A percentile compares a stretch with the other conserved stretches of the same genome.
Conservation (phyloP, 2,113 vertebrate species). For the Ranitomeya variabilis region DNA sequence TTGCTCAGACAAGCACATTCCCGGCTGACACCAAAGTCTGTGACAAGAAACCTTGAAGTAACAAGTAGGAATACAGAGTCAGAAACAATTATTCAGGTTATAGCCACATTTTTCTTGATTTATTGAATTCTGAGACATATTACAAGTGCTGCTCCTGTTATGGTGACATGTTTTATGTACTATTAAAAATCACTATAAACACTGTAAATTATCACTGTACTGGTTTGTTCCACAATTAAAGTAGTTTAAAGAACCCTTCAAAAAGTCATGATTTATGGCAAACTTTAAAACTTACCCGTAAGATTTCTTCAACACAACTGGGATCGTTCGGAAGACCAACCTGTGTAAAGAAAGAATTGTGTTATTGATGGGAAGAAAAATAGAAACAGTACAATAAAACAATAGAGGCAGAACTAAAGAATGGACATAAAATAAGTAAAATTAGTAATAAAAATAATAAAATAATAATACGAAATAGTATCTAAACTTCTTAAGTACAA, state of each 20-base stretch:
- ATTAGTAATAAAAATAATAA: too few species aligned
- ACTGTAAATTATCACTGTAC: constrained; percentile 15
- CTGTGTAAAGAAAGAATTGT: constrained; percentile 71
- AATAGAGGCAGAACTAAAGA: not conserved
- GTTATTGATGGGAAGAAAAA: not conserved
- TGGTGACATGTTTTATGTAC: constrained; percentile 18
- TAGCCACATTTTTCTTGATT: constrained; percentile 26
- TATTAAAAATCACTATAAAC: constrained; percentile 20
- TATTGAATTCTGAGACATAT: constrained; percentile 29
- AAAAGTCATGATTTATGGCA: not conserved
- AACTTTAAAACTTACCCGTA: constrained; percentile 82
- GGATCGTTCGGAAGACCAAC: constrained; percentile 91
- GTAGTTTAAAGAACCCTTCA: not conserved
- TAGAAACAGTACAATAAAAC: not conserved
- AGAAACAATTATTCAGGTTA: constrained; percentile 41
- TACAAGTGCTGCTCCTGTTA: constrained; percentile 20
- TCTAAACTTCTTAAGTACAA: not conserved
- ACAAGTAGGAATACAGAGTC: constrained; percentile 12
- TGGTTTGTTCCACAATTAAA: not conserved
- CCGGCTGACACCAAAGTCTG: constrained; percentile 11
- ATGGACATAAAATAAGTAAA: not conserved
- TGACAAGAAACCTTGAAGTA: constrained; percentile 40
- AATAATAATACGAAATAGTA: too few species aligned
- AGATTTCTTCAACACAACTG: constrained; percentile 96
- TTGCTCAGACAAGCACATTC: not conserved